Evolutionary conservation across 2,797 vertebrate genomes (phyloP).

Genomic region (Poecilia wingei): DNA sequence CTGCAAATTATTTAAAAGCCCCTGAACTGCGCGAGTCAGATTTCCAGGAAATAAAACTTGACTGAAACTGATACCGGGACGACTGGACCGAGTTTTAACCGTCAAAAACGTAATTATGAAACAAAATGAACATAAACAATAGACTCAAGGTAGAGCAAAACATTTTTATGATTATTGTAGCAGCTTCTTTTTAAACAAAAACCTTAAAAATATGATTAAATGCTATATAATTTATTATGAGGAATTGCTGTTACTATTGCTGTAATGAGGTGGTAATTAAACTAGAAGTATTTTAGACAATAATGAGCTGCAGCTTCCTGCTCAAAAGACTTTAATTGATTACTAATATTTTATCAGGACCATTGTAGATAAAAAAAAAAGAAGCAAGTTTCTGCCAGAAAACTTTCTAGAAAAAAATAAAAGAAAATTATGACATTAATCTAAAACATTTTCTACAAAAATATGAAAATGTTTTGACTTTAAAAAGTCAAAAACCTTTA

Average conservation of each 20-base stretch:
- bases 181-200: neutral
- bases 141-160: neutral
- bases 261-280: neutral
- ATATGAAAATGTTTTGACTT: too few relatives aligned
- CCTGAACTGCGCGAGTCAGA: conserved; percentile 16
- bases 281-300: neutral
- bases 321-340: neutral
- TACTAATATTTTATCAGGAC: too few relatives aligned
- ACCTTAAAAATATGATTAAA: neutral
- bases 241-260: neutral
- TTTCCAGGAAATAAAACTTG: conserved; percentile 24
- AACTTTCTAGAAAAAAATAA: too few relatives aligned
- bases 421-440: too few relatives aligned
- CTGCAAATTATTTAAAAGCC: neutral
- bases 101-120: neutral
- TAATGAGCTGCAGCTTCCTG: neutral
- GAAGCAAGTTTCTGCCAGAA: too few relatives aligned
- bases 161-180: neutral
- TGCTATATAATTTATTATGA: neutral
- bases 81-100: neutral
- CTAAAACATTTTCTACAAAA: too few relatives aligned
- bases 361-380: too few relatives aligned
- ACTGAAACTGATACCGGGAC: neutral
- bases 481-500: too few relatives aligned
- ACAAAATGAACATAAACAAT: neutral